A percentile compares a stretch with the other conserved stretches of the same genome.
phyloP scores from a whole-genome alignment of 2,888 invertebrate species.

The Piscicola geometra region DNA sequence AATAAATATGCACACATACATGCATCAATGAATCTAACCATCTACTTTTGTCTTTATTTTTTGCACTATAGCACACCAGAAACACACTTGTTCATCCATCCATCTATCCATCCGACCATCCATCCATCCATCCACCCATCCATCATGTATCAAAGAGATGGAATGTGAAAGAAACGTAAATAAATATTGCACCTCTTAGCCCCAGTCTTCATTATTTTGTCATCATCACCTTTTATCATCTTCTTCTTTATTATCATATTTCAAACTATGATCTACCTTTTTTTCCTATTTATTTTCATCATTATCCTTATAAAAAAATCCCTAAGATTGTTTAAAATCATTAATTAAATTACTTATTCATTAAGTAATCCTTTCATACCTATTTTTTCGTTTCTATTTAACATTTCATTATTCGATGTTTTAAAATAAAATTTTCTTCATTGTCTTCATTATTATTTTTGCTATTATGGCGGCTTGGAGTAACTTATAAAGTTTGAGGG shows the following conservation, averaged over 20 bases:
- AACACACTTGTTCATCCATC: neutral
- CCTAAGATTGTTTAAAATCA: no score
- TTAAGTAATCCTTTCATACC: neutral
- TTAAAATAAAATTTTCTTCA: no score
- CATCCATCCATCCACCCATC: constrained; percentile 5
- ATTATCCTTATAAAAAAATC: no score
- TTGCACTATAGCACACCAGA: no score
- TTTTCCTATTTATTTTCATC: neutral
- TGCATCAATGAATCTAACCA: neutral
- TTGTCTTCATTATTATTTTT: no score
- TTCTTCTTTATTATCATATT: neutral
- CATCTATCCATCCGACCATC: constrained; percentile 5
- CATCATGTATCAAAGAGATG: neutral
- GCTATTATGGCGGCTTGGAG: no score
- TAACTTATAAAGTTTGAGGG: no score
- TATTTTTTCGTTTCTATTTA: neutral
- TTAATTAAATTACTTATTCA: no score
- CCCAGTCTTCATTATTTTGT: neutral
- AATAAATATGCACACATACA: neutral
- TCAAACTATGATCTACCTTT: neutral
- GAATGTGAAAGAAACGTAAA: neutral
- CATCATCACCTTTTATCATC: neutral
- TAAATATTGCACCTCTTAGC: constrained; percentile 10
- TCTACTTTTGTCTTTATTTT: no score
- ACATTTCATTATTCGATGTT: neutral